These are phyloP conservation scores for Dynastes hyllus DNA, from an alignment of 2,888 invertebrate genomes.

Conservation along the genomic window DNA sequence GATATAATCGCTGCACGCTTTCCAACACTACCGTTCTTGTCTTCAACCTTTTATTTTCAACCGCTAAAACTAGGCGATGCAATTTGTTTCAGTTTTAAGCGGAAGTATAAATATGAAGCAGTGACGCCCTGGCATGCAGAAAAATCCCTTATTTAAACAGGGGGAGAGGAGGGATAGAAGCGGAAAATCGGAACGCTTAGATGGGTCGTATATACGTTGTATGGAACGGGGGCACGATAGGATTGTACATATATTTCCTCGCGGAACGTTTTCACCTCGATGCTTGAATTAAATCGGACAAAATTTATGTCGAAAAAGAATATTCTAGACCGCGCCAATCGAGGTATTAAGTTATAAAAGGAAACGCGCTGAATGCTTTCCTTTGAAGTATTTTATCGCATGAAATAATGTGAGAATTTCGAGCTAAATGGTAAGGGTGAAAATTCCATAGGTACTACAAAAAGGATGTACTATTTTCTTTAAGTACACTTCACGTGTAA, in stretches of 20 bases:
- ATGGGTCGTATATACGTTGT: background rate
- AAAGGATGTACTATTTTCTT: no score
- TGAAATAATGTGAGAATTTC: no score
- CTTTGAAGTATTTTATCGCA: no score
- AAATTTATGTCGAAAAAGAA: constrained; percentile 49
- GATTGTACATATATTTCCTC: constrained; percentile 15
- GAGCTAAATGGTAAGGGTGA: no score
- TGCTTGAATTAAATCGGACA: constrained; percentile 45
- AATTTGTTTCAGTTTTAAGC: constrained; percentile 50
- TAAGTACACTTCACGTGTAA: no score
- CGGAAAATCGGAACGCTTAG: background rate
- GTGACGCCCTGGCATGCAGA: constrained; percentile 3
- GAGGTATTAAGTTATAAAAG: constrained; percentile 33
- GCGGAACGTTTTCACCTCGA: constrained; percentile 46
- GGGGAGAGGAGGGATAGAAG: background rate
- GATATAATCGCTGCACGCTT: background rate
- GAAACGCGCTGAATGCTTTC: background rate
- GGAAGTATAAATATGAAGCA: constrained; percentile 52
- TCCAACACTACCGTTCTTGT: background rate
- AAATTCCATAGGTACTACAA: no score
- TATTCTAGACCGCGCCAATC: constrained; percentile 9
- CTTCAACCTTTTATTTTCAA: constrained; percentile 35
- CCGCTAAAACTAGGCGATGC: constrained; percentile 31
- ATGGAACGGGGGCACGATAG: background rate
- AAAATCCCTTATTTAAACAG: constrained; percentile 50